Evolutionary conservation across 2,888 invertebrate species (phyloP).

Genomic region (Pollenia labialis): DNA sequence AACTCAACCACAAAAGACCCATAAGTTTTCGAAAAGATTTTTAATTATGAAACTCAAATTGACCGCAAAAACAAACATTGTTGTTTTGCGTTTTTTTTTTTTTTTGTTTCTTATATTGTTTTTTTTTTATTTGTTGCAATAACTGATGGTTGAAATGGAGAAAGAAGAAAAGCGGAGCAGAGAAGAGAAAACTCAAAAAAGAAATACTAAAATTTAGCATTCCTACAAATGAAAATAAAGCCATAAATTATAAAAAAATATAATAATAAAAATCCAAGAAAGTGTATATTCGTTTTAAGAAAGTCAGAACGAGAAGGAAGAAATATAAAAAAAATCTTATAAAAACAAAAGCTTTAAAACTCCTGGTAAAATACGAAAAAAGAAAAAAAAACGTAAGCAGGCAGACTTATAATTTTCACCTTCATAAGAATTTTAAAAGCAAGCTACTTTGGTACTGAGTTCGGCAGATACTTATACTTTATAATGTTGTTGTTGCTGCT

Average conservation of each 20-base stretch:
- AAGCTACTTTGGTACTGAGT: too few relatives aligned
- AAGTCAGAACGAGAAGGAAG: neutral
- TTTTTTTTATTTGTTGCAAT: neutral
- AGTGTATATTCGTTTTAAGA: neutral
- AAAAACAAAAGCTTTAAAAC: neutral
- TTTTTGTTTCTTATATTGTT: neutral
- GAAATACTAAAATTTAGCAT: slow-evolving; percentile 25
- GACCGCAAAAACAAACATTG: slow-evolving; percentile 65
- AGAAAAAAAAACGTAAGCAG: too few relatives aligned
- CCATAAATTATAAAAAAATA: slow-evolving; percentile 54
- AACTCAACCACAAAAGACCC: slow-evolving; percentile 58
- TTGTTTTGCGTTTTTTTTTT: neutral
- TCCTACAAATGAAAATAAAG: slow-evolving; percentile 27
- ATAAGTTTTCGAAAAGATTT: slow-evolving; percentile 63
- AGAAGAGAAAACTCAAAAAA: neutral
- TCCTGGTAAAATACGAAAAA: neutral
- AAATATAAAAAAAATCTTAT: neutral
- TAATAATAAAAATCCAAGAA: slow-evolving; percentile 47
- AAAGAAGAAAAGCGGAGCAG: neutral
- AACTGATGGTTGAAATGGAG: neutral
- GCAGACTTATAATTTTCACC: too few relatives aligned
- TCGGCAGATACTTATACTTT: too few relatives aligned
- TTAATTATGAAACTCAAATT: slow-evolving; percentile 72
- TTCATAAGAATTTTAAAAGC: too few relatives aligned
- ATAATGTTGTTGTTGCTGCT: neutral